Conservation (phyloP, 1,140 invertebrate genomes). For the Drosophila varians region DNA sequence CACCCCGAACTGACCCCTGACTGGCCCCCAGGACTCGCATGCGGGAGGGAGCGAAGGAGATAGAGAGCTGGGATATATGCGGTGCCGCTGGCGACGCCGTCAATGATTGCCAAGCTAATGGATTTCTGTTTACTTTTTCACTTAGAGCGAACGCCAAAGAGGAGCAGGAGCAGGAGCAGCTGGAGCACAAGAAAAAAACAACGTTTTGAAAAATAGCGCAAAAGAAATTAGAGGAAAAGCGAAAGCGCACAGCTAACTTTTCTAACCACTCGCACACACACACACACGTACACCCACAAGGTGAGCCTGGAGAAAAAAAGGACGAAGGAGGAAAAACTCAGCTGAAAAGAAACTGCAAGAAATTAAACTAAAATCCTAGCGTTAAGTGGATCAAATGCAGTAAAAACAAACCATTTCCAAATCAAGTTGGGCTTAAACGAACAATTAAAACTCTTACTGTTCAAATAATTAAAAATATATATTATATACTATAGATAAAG, state of each 20-base stretch:
- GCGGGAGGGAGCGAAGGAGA: background rate
- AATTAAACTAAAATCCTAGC: constrained; percentile 79
- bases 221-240: constrained; percentile 78
- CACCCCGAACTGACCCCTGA: constrained; percentile 40
- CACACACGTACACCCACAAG: constrained; percentile 25
- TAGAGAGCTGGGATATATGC: constrained; percentile 17
- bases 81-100: constrained; percentile 67
- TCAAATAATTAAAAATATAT: background rate
- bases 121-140: constrained; percentile 83
- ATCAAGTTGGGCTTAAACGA: constrained; percentile 1
- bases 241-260: constrained; percentile 66
- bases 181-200: constrained; percentile 36
- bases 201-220: constrained; percentile 74
- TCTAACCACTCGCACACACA: constrained; percentile 2
- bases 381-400: constrained; percentile 75
- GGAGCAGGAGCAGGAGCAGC: constrained; percentile 19
- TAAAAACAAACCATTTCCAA: constrained; percentile 30
- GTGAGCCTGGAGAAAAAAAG: constrained; percentile 29
- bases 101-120: constrained; percentile 83
- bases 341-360: constrained; percentile 59
- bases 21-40: constrained; percentile 15
- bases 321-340: constrained; percentile 1
- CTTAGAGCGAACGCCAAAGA: constrained; percentile 60
- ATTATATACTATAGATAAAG: too few species aligned
- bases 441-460: background rate